These are phyloP conservation scores for Chromis chromis DNA, from an alignment of 2,797 vertebrate species.

Conservation along the genomic window DNA sequence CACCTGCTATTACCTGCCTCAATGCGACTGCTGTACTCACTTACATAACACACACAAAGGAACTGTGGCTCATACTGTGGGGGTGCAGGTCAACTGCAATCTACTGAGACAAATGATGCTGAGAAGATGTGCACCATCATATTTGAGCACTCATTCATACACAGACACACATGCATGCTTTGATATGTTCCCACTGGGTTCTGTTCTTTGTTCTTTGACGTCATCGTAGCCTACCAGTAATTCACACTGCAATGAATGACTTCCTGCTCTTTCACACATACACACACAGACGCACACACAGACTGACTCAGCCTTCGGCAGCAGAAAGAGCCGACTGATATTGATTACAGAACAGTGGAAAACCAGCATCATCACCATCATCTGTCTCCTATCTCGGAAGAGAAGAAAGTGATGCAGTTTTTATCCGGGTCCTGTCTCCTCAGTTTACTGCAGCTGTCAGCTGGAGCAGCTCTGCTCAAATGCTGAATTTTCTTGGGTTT, in stretches of 20 bases:
- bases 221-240: conserved; percentile 51
- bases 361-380: conserved; percentile 36
- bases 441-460: conserved; percentile 41
- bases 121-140: not conserved
- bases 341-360: conserved; percentile 60
- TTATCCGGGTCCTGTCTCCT: conserved; percentile 32
- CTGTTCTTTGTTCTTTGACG: conserved; percentile 32
- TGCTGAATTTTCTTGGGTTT: conserved; percentile 13
- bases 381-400: conserved; percentile 18
- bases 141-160: conserved; percentile 7
- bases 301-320: conserved; percentile 46
- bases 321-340: conserved; percentile 41
- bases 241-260: conserved; percentile 40
- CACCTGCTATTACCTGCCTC: conserved; percentile 25
- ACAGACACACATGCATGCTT: conserved; percentile 9
- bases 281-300: conserved; percentile 1
- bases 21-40: conserved; percentile 27
- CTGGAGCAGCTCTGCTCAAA: conserved; percentile 32
- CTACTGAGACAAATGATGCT: conserved; percentile 3
- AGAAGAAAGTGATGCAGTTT: conserved; percentile 31
- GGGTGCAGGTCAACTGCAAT: not conserved
- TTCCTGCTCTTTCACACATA: conserved; percentile 28
- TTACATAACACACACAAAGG: conserved; percentile 42
- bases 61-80: conserved; percentile 7
- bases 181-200: conserved; percentile 14